These are phyloP conservation scores for Euschistus heros DNA, from an alignment of 1,140 invertebrate species.

Conservation along the genomic window DNA sequence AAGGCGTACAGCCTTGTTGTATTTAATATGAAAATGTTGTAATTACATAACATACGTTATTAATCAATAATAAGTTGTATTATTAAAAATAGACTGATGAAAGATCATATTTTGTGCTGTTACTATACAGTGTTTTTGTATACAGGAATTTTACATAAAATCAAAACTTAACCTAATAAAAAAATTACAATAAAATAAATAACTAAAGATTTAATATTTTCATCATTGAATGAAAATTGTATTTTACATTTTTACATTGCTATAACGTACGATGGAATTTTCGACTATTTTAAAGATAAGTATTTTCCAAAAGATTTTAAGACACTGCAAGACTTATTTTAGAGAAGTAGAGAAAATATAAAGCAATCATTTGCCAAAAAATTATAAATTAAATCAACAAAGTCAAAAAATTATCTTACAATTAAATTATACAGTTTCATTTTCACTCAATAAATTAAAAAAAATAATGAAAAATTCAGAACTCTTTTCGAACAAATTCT, in stretches of 20 bases:
- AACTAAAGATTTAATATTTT: neutral
- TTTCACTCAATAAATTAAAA: too few relatives aligned
- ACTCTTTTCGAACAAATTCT: too few relatives aligned
- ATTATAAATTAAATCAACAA: too few relatives aligned
- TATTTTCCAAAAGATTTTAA: neutral
- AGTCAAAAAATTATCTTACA: too few relatives aligned
- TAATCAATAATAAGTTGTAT: constrained; percentile 11
- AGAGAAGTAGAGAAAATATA: too few relatives aligned
- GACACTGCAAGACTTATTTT: too few relatives aligned
- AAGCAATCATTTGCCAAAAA: too few relatives aligned
- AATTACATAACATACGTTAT: constrained; percentile 14
- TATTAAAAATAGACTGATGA: constrained; percentile 23
- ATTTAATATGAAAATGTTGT: constrained; percentile 21
- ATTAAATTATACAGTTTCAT: too few relatives aligned
- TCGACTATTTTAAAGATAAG: neutral
- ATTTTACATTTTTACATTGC: neutral
- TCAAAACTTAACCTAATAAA: neutral
- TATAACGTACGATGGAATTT: neutral
- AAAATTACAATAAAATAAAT: neutral
- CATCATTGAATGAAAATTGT: neutral
- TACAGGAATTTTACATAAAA: constrained; percentile 17
- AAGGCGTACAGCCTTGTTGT: constrained; percentile 3
- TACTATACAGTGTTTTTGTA: constrained; percentile 24
- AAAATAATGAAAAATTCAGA: too few relatives aligned
- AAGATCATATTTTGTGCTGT: constrained; percentile 23